phyloP scores from a whole-genome alignment of 2,797 vertebrate species.

The Muscicapa comitata region DNA sequence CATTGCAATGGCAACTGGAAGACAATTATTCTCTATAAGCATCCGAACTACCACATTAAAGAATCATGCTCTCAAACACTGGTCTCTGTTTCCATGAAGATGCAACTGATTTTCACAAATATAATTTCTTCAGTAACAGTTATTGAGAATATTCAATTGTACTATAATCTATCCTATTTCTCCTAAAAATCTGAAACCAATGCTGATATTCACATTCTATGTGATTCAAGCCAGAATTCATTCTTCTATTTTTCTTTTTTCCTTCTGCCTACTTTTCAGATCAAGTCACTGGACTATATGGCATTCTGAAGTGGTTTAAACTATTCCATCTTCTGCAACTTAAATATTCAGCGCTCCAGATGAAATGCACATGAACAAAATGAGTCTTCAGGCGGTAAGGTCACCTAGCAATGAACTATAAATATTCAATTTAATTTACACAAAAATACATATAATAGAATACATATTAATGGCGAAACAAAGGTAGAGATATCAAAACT shows the following conservation, averaged over 20 bases:
- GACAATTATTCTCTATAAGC: neutral
- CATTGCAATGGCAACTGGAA: neutral
- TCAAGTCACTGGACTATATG: neutral
- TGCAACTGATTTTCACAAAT: neutral
- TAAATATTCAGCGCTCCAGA: neutral
- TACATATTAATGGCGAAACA: neutral
- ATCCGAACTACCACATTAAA: neutral
- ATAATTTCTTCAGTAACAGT: neutral
- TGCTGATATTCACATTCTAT: neutral
- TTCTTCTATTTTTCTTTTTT: neutral
- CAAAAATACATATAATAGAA: neutral
- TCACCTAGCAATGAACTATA: neutral
- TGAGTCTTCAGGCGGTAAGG: neutral
- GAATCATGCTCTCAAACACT: neutral
- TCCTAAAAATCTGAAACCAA: neutral
- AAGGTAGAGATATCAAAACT: neutral
- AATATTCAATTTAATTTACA: neutral
- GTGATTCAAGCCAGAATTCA: neutral
- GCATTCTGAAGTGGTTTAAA: neutral
- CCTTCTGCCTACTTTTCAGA: neutral
- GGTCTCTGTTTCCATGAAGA: neutral
- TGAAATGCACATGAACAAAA: neutral
- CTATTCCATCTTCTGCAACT: neutral
- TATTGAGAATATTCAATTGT: neutral
- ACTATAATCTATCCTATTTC: neutral